These are phyloP conservation scores for Drosophila suzukii DNA, from an alignment of 1,140 invertebrate genomes.

Conservation along the genomic window DNA sequence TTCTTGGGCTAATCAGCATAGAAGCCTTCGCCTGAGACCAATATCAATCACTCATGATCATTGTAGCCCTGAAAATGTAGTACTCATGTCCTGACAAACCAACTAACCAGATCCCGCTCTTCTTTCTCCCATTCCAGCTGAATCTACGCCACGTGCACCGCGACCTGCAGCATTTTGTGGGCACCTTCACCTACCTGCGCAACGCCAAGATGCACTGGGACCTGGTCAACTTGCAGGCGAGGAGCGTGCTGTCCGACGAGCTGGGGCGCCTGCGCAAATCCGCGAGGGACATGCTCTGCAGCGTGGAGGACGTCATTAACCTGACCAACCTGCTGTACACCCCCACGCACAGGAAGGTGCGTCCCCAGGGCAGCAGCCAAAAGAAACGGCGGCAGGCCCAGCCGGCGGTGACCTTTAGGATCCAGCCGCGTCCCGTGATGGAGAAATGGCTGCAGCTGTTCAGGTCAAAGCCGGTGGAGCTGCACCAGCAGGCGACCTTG, in stretches of 20 bases:
- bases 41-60: background rate
- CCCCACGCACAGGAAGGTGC: background rate
- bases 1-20: background rate
- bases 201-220: constrained; percentile 62
- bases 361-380: background rate
- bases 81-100: background rate
- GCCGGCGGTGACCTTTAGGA: constrained; percentile 12
- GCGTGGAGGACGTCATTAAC: constrained; percentile 66
- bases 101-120: constrained; percentile 1
- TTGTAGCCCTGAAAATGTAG: too few relatives aligned
- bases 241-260: constrained; percentile 39
- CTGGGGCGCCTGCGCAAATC: constrained; percentile 36
- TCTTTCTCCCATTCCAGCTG: constrained; percentile 39
- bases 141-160: constrained; percentile 58
- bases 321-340: constrained; percentile 32
- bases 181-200: constrained; percentile 63
- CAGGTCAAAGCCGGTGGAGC: constrained; percentile 42
- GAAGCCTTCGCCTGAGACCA: background rate
- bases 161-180: constrained; percentile 72
- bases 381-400: background rate
- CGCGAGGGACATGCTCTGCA: constrained; percentile 53
- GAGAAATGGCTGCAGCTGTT: constrained; percentile 44
- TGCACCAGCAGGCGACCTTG: constrained; percentile 40
- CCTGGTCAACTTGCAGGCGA: constrained; percentile 18
- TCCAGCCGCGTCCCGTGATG: constrained; percentile 41